Percentiles rank a stretch among this genome's conserved stretches.
Evolutionary conservation across 2,797 vertebrate genomes (phyloP).

Genomic region (Sebastes wilsoni): DNA sequence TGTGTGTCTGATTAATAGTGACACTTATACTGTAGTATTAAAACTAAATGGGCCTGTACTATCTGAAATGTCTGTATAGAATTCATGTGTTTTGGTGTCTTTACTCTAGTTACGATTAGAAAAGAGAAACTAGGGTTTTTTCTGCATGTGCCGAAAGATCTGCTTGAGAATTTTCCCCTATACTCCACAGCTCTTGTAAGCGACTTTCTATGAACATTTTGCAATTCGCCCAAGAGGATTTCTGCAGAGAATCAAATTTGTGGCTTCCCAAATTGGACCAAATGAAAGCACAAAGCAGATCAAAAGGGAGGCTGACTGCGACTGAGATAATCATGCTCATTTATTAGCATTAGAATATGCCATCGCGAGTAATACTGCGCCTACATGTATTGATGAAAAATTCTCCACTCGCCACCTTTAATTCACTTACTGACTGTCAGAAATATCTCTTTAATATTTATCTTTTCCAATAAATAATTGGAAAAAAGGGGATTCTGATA

Average conservation of each 20-base stretch:
- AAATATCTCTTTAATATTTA: conserved; percentile 22
- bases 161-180: not conserved
- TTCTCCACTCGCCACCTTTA: conserved; percentile 18
- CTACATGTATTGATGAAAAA: conserved; percentile 24
- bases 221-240: conserved; percentile 19
- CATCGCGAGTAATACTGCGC: conserved; percentile 18
- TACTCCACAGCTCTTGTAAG: not conserved
- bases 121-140: not conserved
- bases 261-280: conserved; percentile 44
- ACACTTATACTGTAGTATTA: not conserved
- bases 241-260: conserved; percentile 48
- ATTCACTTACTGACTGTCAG: conserved; percentile 52
- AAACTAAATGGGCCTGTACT: not conserved
- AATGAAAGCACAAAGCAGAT: conserved; percentile 62
- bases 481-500: conserved; percentile 42
- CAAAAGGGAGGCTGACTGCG: conserved; percentile 31
- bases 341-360: conserved; percentile 56
- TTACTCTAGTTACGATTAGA: not conserved
- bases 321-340: conserved; percentile 53
- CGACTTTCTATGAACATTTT: conserved; percentile 22
- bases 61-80: not conserved
- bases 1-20: not conserved
- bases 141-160: not conserved
- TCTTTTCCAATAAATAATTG: conserved; percentile 46
- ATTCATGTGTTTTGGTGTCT: not conserved